A percentile compares a stretch with the other conserved stretches of the same genome.
Conservation (phyloP, 2,113 vertebrate genomes). For the Hemiprocne comata region DNA sequence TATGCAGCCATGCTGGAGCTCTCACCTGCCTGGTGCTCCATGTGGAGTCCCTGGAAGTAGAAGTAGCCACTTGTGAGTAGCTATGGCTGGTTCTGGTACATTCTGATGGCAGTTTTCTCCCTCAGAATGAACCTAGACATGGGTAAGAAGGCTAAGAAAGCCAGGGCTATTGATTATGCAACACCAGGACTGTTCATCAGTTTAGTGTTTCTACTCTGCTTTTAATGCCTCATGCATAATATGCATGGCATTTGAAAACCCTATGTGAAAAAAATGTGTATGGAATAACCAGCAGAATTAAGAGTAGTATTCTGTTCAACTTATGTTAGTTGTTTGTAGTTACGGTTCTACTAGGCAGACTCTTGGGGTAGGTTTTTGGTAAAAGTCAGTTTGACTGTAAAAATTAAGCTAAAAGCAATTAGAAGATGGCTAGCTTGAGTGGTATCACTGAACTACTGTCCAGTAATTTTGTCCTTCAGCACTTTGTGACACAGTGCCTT, state of each 20-base stretch:
- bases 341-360: background rate
- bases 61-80: background rate
- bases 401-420: background rate
- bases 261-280: fast-evolving
- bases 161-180: background rate
- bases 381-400: background rate
- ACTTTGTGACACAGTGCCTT: background rate
- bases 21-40: fast-evolving
- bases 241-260: background rate
- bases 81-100: background rate
- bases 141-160: background rate
- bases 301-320: background rate
- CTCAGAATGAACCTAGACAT: background rate
- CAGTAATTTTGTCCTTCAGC: background rate
- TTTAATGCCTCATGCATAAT: background rate
- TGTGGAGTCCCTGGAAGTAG: background rate
- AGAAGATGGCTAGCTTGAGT: background rate
- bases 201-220: background rate
- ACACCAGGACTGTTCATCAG: background rate
- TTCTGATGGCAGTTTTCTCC: background rate
- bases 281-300: background rate
- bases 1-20: background rate
- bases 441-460: background rate
- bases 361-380: background rate
- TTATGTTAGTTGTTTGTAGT: background rate